Base-by-base conservation (phyloP, 2,113 vertebrate genomes). In the Hylia prasina region DNA sequence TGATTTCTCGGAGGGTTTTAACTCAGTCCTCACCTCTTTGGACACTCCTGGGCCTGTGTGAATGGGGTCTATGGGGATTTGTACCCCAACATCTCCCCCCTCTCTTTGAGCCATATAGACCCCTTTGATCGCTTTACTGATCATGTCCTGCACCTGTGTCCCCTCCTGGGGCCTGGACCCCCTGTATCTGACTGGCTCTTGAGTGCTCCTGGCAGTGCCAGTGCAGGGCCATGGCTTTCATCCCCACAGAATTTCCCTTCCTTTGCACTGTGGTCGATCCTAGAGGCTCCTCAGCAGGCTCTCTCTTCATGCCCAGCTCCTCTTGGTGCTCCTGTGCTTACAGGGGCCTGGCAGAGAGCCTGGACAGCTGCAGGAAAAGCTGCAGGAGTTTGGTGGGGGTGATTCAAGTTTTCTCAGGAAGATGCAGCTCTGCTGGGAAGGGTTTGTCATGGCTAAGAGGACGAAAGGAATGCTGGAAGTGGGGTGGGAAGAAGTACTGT, bases 191-290 rank as follows among this genome's bases (percentile, higher is more conserved):
- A n/a, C n/a, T 37, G 0, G 0, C 37, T 53, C 20, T 42, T 19
- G 23, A 2, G 6, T 1, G 3, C 33, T 42, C 5, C 0, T 13
- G 35, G 51, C 65, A 42, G 42, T 7, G 15, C 28, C 42, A 11
- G 1, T 4, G 9, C 42, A 7, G 40, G 2, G 6, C 33, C 6
- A 7, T 6, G 35, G 24, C 3, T 87, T 75, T n/a, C n/a, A 28
- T 75, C 53, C 39, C 8, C 0, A 0, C 4, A 11, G 37, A 16
- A 23, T 30, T 64, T 19, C 28, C 31, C 9, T 69, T 28, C 63
- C 27, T 50, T 22, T 30, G 12, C 23, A 2, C 0, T 0, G 9
- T 9, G 20, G 4, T 17, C 1, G 7, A 15, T 13, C 30, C 23
- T 1, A 12, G 48, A 44, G 44, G 40, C 25, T 87, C 54, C 63